These are phyloP conservation scores for Phoenicopterus ruber DNA, from an alignment of 2,113 vertebrate genomes.

Conservation along the genomic window DNA sequence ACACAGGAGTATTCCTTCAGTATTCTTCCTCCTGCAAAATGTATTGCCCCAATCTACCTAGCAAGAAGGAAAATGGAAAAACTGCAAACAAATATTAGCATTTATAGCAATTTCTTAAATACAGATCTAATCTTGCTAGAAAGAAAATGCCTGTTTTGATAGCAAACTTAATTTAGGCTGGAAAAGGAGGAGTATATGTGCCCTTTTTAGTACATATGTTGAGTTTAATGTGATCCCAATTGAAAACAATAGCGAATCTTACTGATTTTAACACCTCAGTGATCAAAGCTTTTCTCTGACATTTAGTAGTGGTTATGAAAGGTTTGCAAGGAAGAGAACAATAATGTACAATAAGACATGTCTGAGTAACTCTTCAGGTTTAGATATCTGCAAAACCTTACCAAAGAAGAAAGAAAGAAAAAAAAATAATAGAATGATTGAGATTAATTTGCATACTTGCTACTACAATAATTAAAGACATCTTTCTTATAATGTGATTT, in stretches of 20 bases:
- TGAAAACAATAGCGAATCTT: not conserved
- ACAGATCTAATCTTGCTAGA: not conserved
- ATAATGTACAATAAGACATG: not conserved
- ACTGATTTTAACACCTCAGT: slow-evolving; percentile 6
- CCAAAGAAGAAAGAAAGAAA: not conserved
- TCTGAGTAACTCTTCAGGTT: not conserved
- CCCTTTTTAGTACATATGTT: not conserved
- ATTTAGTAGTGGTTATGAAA: not conserved
- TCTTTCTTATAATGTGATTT: not conserved
- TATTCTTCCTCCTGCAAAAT: not conserved
- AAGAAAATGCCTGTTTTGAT: not conserved
- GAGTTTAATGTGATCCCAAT: not conserved
- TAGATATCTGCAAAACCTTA: not conserved
- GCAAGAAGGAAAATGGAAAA: not conserved
- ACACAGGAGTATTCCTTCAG: not conserved
- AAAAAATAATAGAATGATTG: not conserved
- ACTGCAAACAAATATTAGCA: not conserved
- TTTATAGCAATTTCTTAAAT: not conserved
- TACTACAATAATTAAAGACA: slow-evolving; percentile 24
- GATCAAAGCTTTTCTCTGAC: slow-evolving; percentile 14
- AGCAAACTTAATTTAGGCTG: not conserved
- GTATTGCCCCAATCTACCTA: not conserved
- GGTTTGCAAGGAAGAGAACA: not conserved
- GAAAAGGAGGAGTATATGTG: not conserved
- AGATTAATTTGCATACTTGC: slow-evolving; percentile 31